Percentiles rank a stretch among this genome's conserved stretches.
phyloP scores from a whole-genome alignment of 2,888 invertebrate species.

The Brachyopa scutellaris region DNA sequence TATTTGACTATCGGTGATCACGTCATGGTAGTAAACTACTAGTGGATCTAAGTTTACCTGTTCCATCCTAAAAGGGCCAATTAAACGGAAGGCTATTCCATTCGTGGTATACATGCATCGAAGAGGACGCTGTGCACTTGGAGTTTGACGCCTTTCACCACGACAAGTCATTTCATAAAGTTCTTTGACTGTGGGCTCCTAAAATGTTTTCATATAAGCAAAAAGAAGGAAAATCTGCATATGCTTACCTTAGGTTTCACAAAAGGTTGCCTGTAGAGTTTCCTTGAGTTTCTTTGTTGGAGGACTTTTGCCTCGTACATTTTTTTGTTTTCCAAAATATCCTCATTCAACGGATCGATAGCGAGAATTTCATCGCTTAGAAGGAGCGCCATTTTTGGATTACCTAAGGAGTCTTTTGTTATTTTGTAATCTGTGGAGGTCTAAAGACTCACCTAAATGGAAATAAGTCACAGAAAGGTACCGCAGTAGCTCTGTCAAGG shows the following conservation, averaged over 20 bases:
- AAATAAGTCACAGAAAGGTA: constrained; percentile 12
- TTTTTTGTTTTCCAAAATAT: constrained; percentile 5
- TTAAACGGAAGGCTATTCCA: constrained; percentile 72
- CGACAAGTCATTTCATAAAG: constrained; percentile 80
- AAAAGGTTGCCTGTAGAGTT: neutral
- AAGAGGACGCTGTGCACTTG: constrained; percentile 76
- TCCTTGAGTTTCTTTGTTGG: neutral
- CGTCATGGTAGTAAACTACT: constrained; percentile 71
- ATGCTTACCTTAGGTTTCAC: neutral
- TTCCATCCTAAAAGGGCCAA: constrained; percentile 74
- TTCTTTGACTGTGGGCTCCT: neutral
- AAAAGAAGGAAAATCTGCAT: neutral
- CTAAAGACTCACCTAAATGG: neutral
- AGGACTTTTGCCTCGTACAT: constrained; percentile 2
- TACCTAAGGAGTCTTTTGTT: neutral
- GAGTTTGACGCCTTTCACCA: constrained; percentile 82
- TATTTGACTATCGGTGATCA: constrained; percentile 61
- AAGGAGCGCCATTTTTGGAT: constrained; percentile 15
- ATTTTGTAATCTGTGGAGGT: neutral
- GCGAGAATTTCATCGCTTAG: constrained; percentile 69
- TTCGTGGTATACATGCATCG: constrained; percentile 78
- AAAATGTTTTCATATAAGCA: neutral
- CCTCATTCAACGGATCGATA: constrained; percentile 65
- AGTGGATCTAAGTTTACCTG: constrained; percentile 72
- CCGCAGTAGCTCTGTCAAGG: neutral